Evolutionary conservation across 1,140 invertebrate genomes (phyloP), one percentile per base, ranked within the genome.

Genomic region (Drosophila suzukii): DNA sequence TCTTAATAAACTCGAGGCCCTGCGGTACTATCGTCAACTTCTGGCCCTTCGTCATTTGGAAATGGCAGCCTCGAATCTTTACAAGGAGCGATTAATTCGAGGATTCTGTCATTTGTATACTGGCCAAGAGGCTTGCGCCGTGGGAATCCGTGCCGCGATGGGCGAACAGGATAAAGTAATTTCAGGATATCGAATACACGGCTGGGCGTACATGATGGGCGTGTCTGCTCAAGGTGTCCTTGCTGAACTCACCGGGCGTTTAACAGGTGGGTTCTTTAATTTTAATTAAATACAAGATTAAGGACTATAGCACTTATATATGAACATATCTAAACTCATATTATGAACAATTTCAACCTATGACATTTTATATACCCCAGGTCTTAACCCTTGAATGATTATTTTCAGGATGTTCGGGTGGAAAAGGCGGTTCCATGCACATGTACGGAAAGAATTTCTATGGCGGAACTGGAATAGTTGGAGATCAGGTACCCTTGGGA

Each of bases 11-110:
- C 96, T 97, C 59, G 97, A 99, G 86, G 98, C 97, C 3, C 85
- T 97, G 3, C 92, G 95, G 59, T 93, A 95, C 43, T 96, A 49
- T 49, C 12, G 13, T 6, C 46, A 49, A 49, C 46, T 30, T 24
- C 46, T 96, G 83, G 95, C 94, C 0, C 95, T 99, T 66, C 94
- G 98, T 13, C 94, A 97, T 62, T 95, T 99, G 93, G 98, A 99
- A 94, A 97, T 97, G 10, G 95, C 96, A 10, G 95, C 97, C 51
- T 96, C 97, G n/a, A 97, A 97, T 93, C 93, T 99, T 24, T 99
- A 97, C 90, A 96, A 96, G 91, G 95, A 96, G 73, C 96, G 96
- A 92, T 92, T 94, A 32, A 94, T 97, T n/a, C 13, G 46, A 24
- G 13, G 12, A 49, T 27, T 97, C 92, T 97, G 96, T 86, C 96